Conservation (phyloP, 1,140 invertebrate genomes). For the Zophobas morio region DNA sequence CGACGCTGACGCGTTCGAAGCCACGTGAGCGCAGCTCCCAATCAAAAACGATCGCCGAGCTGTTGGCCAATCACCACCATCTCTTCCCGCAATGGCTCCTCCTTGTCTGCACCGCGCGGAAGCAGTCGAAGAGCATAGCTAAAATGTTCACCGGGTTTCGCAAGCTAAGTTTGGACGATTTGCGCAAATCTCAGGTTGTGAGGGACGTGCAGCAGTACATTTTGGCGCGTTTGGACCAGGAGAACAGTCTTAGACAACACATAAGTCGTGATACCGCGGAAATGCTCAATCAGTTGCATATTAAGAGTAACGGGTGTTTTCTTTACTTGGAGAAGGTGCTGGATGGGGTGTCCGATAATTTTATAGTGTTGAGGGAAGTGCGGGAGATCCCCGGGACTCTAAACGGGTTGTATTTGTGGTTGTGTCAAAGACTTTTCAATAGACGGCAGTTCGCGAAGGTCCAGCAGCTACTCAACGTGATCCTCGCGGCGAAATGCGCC, state of each 20-base stretch:
- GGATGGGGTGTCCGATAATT: conserved; percentile 93
- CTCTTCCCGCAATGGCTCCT: conserved; percentile 95
- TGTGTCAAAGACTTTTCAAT: conserved; percentile 93
- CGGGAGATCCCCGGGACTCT: conserved; percentile 95
- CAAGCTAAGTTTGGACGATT: conserved; percentile 92
- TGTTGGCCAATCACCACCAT: conserved; percentile 91
- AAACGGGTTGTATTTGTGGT: conserved; percentile 95
- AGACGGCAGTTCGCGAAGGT: conserved; percentile 91
- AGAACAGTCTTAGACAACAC: conserved; percentile 84
- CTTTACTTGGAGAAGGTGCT: conserved; percentile 94
- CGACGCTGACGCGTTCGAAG: conserved; percentile 66
- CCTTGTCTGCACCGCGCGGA: conserved; percentile 90
- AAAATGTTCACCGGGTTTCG: conserved; percentile 95
- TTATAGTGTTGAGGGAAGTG: conserved; percentile 88
- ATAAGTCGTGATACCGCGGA: conserved; percentile 90
- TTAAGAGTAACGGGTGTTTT: conserved; percentile 97
- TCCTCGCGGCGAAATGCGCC: conserved; percentile 89
- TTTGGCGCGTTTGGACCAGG: conserved; percentile 88
- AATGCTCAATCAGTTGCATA: conserved; percentile 94
- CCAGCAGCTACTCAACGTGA: conserved; percentile 86
- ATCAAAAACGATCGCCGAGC: conserved; percentile 84
- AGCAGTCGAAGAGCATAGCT: conserved; percentile 88
- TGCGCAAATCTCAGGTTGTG: conserved; percentile 89
- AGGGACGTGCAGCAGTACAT: conserved; percentile 97
- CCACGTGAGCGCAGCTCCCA: conserved; percentile 70